Conservation (phyloP, 2,797 vertebrate species). For the Neosilurus hyrtlii region DNA sequence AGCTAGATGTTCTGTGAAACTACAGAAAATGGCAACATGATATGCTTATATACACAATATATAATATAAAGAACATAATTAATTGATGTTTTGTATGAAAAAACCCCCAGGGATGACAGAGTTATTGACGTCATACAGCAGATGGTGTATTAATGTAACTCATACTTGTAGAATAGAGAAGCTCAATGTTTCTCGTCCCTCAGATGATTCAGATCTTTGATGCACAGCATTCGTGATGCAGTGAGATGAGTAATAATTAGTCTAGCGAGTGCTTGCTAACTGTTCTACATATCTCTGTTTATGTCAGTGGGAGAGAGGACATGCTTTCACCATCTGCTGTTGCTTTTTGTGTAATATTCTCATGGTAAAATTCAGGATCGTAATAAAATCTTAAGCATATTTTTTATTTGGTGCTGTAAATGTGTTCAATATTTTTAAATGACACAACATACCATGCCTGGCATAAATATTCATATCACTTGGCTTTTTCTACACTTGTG, state of each 20-base stretch:
- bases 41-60: background rate
- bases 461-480: background rate
- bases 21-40: too few species aligned
- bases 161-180: background rate
- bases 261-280: background rate
- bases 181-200: background rate
- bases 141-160: slow-evolving; percentile 11
- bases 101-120: background rate
- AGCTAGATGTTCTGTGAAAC: background rate
- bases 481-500: background rate
- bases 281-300: background rate
- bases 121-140: slow-evolving; percentile 15
- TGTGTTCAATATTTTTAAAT: background rate
- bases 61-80: background rate
- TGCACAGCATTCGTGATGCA: background rate
- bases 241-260: slow-evolving; percentile 8
- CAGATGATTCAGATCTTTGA: background rate
- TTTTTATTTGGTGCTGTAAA: background rate
- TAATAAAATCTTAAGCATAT: background rate
- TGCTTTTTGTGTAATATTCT: background rate
- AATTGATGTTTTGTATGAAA: background rate
- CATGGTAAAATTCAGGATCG: background rate
- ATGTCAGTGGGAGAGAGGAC: background rate
- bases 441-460: background rate
- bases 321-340: background rate